A percentile compares a stretch with the other conserved stretches of the same genome.
Conservation (phyloP, 2,888 invertebrate genomes). For the Lampropteryx suffumata region DNA sequence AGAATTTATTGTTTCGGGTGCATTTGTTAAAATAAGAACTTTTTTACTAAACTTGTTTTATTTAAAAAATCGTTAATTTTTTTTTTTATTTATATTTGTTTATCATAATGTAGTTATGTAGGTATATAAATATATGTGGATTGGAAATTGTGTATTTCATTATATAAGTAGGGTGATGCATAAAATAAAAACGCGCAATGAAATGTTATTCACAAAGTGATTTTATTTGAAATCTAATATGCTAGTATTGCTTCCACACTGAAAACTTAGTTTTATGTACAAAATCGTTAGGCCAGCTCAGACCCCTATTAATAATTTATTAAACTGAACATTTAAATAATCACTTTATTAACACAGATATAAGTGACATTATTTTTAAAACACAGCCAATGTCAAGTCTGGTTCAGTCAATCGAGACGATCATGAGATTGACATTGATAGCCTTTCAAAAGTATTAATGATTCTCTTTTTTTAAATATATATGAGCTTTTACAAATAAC, state of each 20-base stretch:
- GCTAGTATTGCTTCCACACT: slow-evolving; percentile 73
- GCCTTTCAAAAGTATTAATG: not conserved
- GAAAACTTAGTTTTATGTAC: slow-evolving; percentile 51
- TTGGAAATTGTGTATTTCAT: no score
- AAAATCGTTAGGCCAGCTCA: slow-evolving; percentile 12
- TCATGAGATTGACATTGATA: no score
- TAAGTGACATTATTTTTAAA: not conserved
- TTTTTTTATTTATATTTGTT: no score
- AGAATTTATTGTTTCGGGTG: slow-evolving; percentile 2
- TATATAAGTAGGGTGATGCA: no score
- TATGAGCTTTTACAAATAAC: not conserved
- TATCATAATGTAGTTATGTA: no score
- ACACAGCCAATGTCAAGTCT: no score
- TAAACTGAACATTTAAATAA: not conserved
- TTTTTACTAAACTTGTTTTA: no score
- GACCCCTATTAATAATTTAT: slow-evolving; percentile 2
- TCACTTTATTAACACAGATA: slow-evolving; percentile 8
- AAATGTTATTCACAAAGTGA: slow-evolving; percentile 66
- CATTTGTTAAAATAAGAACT: slow-evolving; percentile 7
- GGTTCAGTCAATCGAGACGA: no score
- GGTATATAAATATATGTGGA: no score
- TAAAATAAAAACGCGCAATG: slow-evolving; percentile 37
- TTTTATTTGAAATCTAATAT: slow-evolving; percentile 70
- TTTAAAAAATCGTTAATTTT: no score
- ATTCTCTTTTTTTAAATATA: slow-evolving; percentile 17